Evolutionary conservation across 2,797 vertebrate species (phyloP), one percentile per base, ranked within the genome.

Genomic region (Dicrostonyx torquatus): DNA sequence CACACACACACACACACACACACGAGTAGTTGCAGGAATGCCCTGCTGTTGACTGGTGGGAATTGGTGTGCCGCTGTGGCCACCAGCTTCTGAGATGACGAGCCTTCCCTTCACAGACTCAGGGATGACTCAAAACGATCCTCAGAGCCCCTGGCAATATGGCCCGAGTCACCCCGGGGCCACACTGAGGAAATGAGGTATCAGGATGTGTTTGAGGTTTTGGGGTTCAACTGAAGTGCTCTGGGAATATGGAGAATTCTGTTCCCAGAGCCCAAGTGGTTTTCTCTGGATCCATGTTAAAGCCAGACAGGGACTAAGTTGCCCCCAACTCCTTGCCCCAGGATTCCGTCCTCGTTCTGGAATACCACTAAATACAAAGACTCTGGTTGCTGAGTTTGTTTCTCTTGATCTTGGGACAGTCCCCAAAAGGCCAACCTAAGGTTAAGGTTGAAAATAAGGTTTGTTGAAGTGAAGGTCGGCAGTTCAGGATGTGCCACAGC

Each of bases 201-300:
- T 82, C 90, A 96, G 95, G 94, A 85, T 94, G 94, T 95, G 77
- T 87, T 73, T 96, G 96, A 85, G 93, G 94, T 95, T 96, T 88
- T 95, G 95, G 91, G 95, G 96, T 95, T 96, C 94, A 97, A 90
- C 93, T n/a, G 92, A 95, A 85, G 58, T 76, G 43, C 75, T 60
- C 66, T 2, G n/a, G 94, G 91, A 96, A 94, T 82, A 53, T 22
- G 31, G 73, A 94, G 84, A 45, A 82, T 60, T 77, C 29, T 17
- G 76, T 70, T 83, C 29, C 1, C 1, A 58, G 78, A 22, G 8
- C 20, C 24, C 6, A 77, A 20, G 82, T 53, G 26, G 34, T 62
- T 0, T 29, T 53, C 24, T 45, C 60, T 14, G 53, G 43, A 68
- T 18, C 13, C 31, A 0, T 20, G 15, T 73, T 40, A 22, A 26